A percentile compares a stretch with the other conserved stretches of the same genome.
Conservation (phyloP, 2,888 invertebrate genomes). For the Ptycholaimellus sp. region DNA sequence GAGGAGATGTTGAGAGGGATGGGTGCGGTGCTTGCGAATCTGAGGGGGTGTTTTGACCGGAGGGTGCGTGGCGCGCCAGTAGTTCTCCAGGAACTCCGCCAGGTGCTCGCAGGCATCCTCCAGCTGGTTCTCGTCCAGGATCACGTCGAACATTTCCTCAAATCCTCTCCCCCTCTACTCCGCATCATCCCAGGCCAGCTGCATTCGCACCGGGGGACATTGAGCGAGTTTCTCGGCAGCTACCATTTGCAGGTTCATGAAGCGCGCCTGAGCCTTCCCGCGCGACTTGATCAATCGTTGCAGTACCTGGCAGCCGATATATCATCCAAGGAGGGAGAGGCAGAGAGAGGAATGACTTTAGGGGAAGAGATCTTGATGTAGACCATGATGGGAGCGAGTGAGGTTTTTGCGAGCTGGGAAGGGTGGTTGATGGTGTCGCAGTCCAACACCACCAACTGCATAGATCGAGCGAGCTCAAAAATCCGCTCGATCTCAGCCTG, state of each 20-base stretch:
- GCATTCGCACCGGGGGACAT: constrained; percentile 54
- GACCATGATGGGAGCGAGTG: constrained; percentile 83
- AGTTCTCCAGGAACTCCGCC: constrained; percentile 85
- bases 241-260: constrained; percentile 95
- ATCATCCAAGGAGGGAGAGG: no score
- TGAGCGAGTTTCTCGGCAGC: constrained; percentile 95
- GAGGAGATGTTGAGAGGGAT: background rate
- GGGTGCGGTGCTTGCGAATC: background rate
- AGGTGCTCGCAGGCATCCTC: constrained; percentile 98
- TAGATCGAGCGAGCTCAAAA: constrained; percentile 79
- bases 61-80: constrained; percentile 94
- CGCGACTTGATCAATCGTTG: constrained; percentile 93
- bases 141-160: constrained; percentile 86
- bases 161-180: no score
- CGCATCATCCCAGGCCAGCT: no score
- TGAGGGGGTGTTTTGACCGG: constrained; percentile 10
- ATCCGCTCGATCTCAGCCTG: constrained; percentile 90
- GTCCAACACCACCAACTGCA: constrained; percentile 68
- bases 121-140: constrained; percentile 91
- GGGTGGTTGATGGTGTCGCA: constrained; percentile 99
- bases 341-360: no score
- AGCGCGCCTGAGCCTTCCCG: constrained; percentile 88
- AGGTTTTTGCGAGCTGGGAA: constrained; percentile 85
- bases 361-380: constrained; percentile 94
- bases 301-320: no score